Evolutionary conservation across 2,113 vertebrate species (phyloP).

Genomic region (Micronycteris hirsuta): DNA sequence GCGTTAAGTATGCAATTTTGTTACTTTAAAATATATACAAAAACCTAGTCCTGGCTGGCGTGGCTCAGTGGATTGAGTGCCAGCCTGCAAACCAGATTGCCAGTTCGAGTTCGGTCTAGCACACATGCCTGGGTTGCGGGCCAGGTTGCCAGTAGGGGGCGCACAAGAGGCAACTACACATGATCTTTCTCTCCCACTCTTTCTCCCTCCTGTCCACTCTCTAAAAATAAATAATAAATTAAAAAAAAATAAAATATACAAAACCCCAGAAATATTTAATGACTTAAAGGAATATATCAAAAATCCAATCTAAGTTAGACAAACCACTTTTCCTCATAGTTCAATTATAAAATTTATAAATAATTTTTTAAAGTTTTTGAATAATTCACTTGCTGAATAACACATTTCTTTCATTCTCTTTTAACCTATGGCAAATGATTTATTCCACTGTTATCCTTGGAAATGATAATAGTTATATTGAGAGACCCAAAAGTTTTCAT

Average conservation of each 20-base stretch:
- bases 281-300: background rate
- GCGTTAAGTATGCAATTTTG: background rate
- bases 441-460: background rate
- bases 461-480: constrained; percentile 2
- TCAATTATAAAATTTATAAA: background rate
- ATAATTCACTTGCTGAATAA: background rate
- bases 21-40: background rate
- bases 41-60: background rate
- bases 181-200: no score
- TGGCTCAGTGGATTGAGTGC: no score
- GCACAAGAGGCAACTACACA: no score
- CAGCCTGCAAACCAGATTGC: no score
- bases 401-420: constrained; percentile 27
- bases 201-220: no score
- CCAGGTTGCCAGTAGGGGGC: no score
- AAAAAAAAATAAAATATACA: background rate
- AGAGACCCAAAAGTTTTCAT: background rate
- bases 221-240: no score
- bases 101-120: no score
- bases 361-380: constrained; percentile 7
- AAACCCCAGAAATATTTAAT: constrained; percentile 13
- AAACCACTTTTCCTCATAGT: background rate
- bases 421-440: background rate
- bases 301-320: background rate
- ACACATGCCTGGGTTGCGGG: no score